phyloP scores from a whole-genome alignment of 2,113 vertebrate species.

The Stegastes partitus region DNA sequence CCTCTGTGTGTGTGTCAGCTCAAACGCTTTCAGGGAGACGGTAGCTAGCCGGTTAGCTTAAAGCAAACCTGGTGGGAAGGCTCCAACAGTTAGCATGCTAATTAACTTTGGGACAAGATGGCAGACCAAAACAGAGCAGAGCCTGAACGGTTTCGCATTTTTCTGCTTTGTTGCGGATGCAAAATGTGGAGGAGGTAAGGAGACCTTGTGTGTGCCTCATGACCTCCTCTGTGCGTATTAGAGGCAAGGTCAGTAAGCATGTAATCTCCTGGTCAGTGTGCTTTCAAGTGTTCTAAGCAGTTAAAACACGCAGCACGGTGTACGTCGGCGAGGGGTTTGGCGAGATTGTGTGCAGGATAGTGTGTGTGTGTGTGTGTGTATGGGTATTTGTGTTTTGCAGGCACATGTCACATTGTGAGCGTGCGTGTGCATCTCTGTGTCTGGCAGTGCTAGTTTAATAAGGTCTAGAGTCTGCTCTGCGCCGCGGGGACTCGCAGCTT shows the following conservation, averaged over 20 bases:
- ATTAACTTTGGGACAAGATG: slow-evolving; percentile 70
- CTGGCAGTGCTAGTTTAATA: slow-evolving; percentile 82
- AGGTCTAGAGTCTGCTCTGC: slow-evolving; percentile 83
- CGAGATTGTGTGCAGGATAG: slow-evolving; percentile 9
- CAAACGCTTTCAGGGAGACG: slow-evolving; percentile 51
- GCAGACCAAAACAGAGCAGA: slow-evolving; percentile 71
- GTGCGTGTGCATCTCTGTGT: slow-evolving; percentile 55
- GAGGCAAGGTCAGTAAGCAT: slow-evolving; percentile 2
- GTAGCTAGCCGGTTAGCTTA: slow-evolving; percentile 66
- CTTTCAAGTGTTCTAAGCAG: slow-evolving; percentile 16
- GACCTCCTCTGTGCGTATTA: slow-evolving; percentile 26
- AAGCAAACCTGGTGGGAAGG: slow-evolving; percentile 59
- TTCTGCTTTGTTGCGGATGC: slow-evolving; percentile 80
- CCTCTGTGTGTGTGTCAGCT: slow-evolving; percentile 38
- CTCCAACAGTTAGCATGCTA: slow-evolving; percentile 60
- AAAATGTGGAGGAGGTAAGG: slow-evolving; percentile 80
- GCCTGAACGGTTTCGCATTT: slow-evolving; percentile 65
- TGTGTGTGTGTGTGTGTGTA: slow-evolving; percentile 31
- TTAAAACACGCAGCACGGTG: slow-evolving; percentile 8
- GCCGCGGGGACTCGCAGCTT: slow-evolving; percentile 76
- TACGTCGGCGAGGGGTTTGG: neutral
- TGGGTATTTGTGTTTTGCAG: slow-evolving; percentile 71
- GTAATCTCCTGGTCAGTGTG: slow-evolving; percentile 21
- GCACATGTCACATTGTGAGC: slow-evolving; percentile 70
- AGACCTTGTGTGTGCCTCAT: slow-evolving; percentile 51